Conservation (phyloP, 2,797 vertebrate species). For the Etheostoma perlongum region DNA sequence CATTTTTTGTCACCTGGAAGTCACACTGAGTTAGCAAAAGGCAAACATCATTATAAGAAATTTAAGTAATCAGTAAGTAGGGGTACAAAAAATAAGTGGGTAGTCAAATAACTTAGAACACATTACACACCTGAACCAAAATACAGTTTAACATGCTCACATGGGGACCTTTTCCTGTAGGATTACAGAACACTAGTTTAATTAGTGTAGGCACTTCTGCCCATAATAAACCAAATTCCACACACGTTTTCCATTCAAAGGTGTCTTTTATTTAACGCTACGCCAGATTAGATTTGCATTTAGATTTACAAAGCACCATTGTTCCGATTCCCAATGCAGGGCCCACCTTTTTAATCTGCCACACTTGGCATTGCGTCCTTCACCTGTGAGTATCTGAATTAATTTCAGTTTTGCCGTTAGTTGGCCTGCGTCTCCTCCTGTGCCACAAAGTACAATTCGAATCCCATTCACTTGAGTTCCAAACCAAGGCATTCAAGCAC, state of each 20-base stretch:
- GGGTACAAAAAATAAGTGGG: neutral
- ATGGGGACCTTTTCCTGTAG: neutral
- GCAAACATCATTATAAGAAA: slow-evolving; percentile 1
- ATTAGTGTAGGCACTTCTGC: neutral
- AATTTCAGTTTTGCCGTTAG: slow-evolving; percentile 50
- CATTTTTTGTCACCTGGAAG: neutral
- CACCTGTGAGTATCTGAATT: slow-evolving; percentile 52
- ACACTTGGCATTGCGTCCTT: slow-evolving; percentile 57
- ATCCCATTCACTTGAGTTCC: slow-evolving; percentile 50
- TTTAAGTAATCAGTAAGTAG: neutral
- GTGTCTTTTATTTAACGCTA: slow-evolving; percentile 28
- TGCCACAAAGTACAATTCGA: slow-evolving; percentile 44
- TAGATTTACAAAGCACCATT: slow-evolving; percentile 43
- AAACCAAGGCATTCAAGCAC: slow-evolving; percentile 46
- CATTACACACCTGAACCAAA: neutral
- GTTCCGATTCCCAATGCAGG: slow-evolving; percentile 55
- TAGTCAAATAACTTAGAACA: neutral
- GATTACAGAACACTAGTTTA: neutral
- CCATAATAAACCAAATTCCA: slow-evolving; percentile 11
- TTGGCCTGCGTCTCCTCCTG: slow-evolving; percentile 21
- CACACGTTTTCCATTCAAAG: slow-evolving; percentile 23
- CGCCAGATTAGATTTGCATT: slow-evolving; percentile 59
- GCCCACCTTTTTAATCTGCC: slow-evolving; percentile 66
- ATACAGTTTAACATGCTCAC: neutral
- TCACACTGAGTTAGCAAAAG: neutral